phyloP scores from a whole-genome alignment of 92 coral and sea anemone species.

The Phenganax marumi region DNA sequence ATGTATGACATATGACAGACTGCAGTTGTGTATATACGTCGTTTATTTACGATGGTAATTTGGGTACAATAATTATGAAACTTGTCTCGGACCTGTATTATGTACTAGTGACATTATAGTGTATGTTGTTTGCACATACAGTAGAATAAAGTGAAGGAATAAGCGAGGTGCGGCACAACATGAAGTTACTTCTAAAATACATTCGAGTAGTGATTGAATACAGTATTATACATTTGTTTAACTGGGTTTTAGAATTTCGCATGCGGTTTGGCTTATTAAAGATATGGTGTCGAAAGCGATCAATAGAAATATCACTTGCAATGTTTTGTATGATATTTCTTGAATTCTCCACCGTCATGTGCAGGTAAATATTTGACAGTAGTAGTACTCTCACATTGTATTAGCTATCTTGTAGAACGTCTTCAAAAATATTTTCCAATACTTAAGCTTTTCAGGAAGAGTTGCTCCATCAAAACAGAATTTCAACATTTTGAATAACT shows the following conservation, averaged over 20 bases:
- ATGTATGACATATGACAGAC: no score
- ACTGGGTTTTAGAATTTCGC: slow-evolving; percentile 50
- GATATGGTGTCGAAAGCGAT: slow-evolving; percentile 44
- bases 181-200: no score
- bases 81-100: no score
- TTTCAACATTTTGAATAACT: slow-evolving; percentile 39
- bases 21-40: no score
- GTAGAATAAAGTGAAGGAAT: not conserved
- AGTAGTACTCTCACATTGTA: not conserved
- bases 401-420: not conserved
- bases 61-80: no score
- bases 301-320: slow-evolving; percentile 18
- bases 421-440: not conserved
- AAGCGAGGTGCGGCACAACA: not conserved
- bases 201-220: not conserved
- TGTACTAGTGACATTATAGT: not conserved
- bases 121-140: not conserved
- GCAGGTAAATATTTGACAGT: slow-evolving; percentile 24
- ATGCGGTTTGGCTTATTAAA: slow-evolving; percentile 57
- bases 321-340: slow-evolving; percentile 61
- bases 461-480: no score
- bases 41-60: no score
- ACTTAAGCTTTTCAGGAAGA: not conserved
- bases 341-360: slow-evolving; percentile 56
- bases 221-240: not conserved